Conservation (phyloP, 2,797 vertebrate species). For the Pseudopleuronectes americanus region DNA sequence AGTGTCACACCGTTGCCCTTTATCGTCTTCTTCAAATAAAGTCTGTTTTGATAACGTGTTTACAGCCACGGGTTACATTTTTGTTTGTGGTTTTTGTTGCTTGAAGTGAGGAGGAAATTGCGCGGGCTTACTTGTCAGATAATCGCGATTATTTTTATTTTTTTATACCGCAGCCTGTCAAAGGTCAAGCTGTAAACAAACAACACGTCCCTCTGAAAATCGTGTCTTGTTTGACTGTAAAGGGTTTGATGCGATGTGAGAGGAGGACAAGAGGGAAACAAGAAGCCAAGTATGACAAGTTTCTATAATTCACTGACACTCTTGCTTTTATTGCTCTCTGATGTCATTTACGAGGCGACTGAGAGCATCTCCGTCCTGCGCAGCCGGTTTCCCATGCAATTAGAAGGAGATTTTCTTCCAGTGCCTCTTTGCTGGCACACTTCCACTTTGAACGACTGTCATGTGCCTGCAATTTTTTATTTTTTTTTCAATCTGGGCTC, state of each 20-base stretch:
- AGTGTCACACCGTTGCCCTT: slow-evolving; percentile 41
- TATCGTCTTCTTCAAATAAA: slow-evolving; percentile 54
- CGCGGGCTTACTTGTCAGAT: slow-evolving; percentile 24
- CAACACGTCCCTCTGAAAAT: slow-evolving; percentile 30
- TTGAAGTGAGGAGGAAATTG: slow-evolving; percentile 27
- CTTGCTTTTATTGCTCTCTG: slow-evolving; percentile 31
- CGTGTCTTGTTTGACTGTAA: slow-evolving; percentile 19
- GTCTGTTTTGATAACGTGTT: slow-evolving; percentile 47
- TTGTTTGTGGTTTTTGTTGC: slow-evolving; percentile 34
- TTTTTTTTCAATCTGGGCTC: slow-evolving; percentile 37
- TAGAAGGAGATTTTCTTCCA: slow-evolving; percentile 58
- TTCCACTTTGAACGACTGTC: slow-evolving; percentile 55
- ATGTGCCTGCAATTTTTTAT: slow-evolving; percentile 45
- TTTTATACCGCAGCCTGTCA: slow-evolving; percentile 26
- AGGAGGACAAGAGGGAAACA: slow-evolving; percentile 40
- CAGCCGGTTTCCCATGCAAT: slow-evolving; percentile 43
- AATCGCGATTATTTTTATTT: slow-evolving; percentile 3
- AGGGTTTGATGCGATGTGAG: slow-evolving; percentile 47
- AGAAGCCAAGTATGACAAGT: slow-evolving; percentile 45
- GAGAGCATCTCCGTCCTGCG: slow-evolving; percentile 32
- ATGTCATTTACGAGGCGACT: slow-evolving; percentile 43
- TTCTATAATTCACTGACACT: slow-evolving; percentile 36
- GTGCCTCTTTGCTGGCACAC: slow-evolving; percentile 24
- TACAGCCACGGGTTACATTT: slow-evolving; percentile 24
- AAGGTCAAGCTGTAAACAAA: slow-evolving; percentile 49